Base-by-base conservation (phyloP, 2,113 vertebrate genomes). In the Sylvilagus bachmani region DNA sequence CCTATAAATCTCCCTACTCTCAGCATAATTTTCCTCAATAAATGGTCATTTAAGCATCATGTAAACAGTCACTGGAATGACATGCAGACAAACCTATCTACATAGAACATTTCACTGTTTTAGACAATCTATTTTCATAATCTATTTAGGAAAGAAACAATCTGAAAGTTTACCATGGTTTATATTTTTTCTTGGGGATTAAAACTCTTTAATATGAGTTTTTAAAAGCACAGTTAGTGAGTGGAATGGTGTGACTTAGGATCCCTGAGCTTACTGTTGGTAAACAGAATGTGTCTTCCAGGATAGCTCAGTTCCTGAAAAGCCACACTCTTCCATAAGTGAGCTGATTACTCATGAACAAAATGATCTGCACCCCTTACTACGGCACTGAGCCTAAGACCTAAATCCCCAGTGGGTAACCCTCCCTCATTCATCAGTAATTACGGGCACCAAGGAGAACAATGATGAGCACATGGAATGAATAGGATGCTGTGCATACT, bases 121-220 rank as follows among this genome's bases (percentile, higher is more conserved):
- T 89, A n/a, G 94, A 97, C 96, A 97, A 93, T 97, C 95, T 92
- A 70, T 91, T 86, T 95, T 92, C 86, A 75, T 85, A 89, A 89
- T 79, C 92, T 94, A 62, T 93, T 84, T 92, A 95, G 86, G 80
- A 83, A 86, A 93, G 70, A 77, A 89, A 84, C 77, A 92, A 78
- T 85, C 77, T 91, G 73, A 93, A 95, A 81, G 49, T 62, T 93
- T 89, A 29, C 27, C 51, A 62, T n/a, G 71, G 22, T 22, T 94
- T 85, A 67, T 74, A 86, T 58, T 79, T 86, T 90, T 80, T 38
- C 53, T 53, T 86, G 70, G 49, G 33, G 67, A 89, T 96, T 92
- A 55, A 58, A 90, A 84, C 19, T 82, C 19, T 77, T 67, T 66
- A 36, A 1, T 51, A 31, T 79, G 53, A 67, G 27, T 78, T 93